Conservation (phyloP, 2,113 vertebrate genomes). For the Eulacestoma nigropectus region DNA sequence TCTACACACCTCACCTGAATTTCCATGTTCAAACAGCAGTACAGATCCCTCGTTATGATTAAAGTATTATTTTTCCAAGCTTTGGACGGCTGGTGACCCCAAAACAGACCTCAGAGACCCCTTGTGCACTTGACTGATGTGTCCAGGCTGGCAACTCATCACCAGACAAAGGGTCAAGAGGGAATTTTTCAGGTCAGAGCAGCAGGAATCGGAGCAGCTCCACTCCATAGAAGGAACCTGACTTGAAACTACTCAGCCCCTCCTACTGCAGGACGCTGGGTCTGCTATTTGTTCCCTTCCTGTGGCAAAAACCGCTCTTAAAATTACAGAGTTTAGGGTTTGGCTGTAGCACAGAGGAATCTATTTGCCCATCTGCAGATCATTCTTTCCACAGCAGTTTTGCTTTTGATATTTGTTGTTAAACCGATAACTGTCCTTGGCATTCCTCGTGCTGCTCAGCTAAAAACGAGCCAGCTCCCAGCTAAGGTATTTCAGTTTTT, state of each 20-base stretch:
- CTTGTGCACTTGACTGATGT: not conserved
- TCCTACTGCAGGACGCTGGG: not conserved
- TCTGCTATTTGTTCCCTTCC: not conserved
- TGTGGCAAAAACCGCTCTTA: not conserved
- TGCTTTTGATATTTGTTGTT: not conserved
- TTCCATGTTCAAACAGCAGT: not conserved
- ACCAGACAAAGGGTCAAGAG: not conserved
- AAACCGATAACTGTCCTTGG: not conserved
- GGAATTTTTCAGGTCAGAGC: not conserved
- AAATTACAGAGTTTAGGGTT: not conserved
- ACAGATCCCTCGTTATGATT: not conserved
- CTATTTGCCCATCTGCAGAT: constrained; percentile 51
- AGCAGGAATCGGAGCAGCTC: not conserved
- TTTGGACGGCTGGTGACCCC: not conserved
- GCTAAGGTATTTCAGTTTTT: not conserved
- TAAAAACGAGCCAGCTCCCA: not conserved
- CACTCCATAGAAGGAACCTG: fast-evolving
- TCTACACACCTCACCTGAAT: not conserved
- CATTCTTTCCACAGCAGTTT: not conserved
- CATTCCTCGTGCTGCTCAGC: not conserved
- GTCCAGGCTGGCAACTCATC: not conserved
- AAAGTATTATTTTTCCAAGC: not conserved
- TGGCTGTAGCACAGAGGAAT: constrained; percentile 30
- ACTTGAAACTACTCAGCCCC: not conserved
- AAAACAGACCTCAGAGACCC: not conserved